Evolutionary conservation across 2,113 vertebrate species (phyloP).

Genomic region (Morone saxatilis): DNA sequence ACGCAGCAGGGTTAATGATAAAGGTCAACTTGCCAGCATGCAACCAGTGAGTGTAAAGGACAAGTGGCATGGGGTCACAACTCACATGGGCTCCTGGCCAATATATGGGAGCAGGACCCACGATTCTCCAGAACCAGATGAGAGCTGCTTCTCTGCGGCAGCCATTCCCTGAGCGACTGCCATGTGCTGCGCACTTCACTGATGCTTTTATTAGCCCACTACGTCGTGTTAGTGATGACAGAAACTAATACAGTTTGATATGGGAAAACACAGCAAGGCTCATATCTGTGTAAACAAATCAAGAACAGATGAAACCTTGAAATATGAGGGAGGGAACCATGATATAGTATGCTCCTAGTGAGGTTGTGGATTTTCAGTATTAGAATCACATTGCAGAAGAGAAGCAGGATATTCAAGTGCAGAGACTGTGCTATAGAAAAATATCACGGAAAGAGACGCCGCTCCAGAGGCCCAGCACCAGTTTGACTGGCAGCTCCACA

Average conservation of each 20-base stretch:
- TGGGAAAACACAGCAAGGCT: slow-evolving; percentile 58
- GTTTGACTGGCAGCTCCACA: slow-evolving; percentile 77
- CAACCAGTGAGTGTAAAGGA: slow-evolving; percentile 82
- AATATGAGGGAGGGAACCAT: slow-evolving; percentile 33
- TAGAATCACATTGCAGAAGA: slow-evolving; percentile 31
- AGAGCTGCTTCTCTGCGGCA: slow-evolving; percentile 41
- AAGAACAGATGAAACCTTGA: slow-evolving; percentile 51
- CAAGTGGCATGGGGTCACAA: slow-evolving; percentile 81
- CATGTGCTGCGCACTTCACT: slow-evolving; percentile 47
- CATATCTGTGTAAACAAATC: slow-evolving; percentile 70
- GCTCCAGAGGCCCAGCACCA: slow-evolving; percentile 51
- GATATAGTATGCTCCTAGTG: slow-evolving; percentile 10
- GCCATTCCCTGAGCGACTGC: slow-evolving; percentile 53
- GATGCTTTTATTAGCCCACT: slow-evolving; percentile 72
- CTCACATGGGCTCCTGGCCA: slow-evolving; percentile 79
- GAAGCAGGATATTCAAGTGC: slow-evolving; percentile 54
- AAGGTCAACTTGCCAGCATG: slow-evolving; percentile 85
- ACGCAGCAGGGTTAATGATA: slow-evolving; percentile 86
- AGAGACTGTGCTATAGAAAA: slow-evolving; percentile 55
- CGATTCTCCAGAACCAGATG: slow-evolving; percentile 58
- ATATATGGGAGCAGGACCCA: slow-evolving; percentile 62
- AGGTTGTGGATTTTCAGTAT: slow-evolving; percentile 52
- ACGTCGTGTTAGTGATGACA: slow-evolving; percentile 56
- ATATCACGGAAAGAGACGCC: slow-evolving; percentile 40
- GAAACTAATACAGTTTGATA: slow-evolving; percentile 72